These are phyloP conservation scores for Melinaea menophilus DNA, from an alignment of 2,888 invertebrate species.

Conservation along the genomic window DNA sequence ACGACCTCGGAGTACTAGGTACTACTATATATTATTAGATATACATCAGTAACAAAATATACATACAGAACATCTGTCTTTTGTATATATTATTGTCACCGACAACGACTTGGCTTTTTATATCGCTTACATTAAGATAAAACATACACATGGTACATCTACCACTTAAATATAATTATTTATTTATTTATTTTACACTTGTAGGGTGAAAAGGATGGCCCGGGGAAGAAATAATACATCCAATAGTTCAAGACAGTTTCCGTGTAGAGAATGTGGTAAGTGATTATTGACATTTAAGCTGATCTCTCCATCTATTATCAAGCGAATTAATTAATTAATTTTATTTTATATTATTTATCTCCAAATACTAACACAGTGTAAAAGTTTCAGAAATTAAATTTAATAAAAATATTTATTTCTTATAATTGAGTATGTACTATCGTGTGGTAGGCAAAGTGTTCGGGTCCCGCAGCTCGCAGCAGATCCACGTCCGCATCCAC, in stretches of 20 bases:
- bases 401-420: no score
- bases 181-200: slow-evolving; percentile 34
- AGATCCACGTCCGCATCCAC: slow-evolving; percentile 91
- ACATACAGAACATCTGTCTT: neutral
- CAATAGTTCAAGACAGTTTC: slow-evolving; percentile 79
- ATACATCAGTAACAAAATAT: neutral
- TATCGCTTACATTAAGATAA: no score
- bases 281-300: neutral
- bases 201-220: slow-evolving; percentile 57
- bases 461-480: slow-evolving; percentile 90
- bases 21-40: neutral
- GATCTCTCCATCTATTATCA: neutral
- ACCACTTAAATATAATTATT: neutral
- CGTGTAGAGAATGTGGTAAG: slow-evolving; percentile 87
- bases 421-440: neutral
- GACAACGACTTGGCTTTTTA: no score
- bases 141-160: neutral
- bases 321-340: neutral
- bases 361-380: slow-evolving; percentile 5
- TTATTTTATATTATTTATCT: neutral
- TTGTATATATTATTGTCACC: no score
- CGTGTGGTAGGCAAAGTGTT: slow-evolving; percentile 82
- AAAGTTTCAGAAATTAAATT: no score
- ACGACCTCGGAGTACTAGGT: slow-evolving; percentile 74
- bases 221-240: slow-evolving; percentile 56